Evolutionary conservation across 1,140 invertebrate genomes (phyloP).

Genomic region (Sarcophaga bullata): DNA sequence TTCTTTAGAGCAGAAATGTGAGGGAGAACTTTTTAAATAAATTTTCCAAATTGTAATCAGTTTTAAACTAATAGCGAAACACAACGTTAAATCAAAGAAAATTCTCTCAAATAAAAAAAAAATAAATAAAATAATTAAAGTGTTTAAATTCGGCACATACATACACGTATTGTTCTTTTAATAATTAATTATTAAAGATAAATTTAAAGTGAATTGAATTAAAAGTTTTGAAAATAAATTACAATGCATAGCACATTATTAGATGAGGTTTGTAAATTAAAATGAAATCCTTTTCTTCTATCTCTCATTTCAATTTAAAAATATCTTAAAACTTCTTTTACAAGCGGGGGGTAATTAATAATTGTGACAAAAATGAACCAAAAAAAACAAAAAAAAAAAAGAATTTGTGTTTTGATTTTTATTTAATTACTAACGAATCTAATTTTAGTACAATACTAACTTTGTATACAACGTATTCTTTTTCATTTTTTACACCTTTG

Average conservation of each 20-base stretch:
- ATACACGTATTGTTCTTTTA: not conserved
- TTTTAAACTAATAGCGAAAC: slow-evolving; percentile 51
- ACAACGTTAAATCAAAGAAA: slow-evolving; percentile 3
- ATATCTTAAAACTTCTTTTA: no score
- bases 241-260: slow-evolving; percentile 63
- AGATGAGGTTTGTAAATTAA: slow-evolving; percentile 56
- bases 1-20: slow-evolving; percentile 30
- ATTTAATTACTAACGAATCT: not conserved
- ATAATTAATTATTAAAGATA: slow-evolving; percentile 26
- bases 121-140: slow-evolving; percentile 8
- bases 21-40: slow-evolving; percentile 38
- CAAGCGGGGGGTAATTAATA: not conserved
- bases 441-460: not conserved
- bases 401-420: not conserved
- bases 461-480: not conserved
- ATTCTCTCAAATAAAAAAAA: slow-evolving; percentile 20
- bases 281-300: no score
- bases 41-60: slow-evolving; percentile 52
- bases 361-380: not conserved
- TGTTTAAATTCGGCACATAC: not conserved
- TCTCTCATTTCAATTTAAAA: no score
- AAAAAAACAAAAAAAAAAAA: not conserved
- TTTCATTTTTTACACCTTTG: not conserved
- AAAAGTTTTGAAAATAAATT: slow-evolving; percentile 20
- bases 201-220: slow-evolving; percentile 17